Conservation (phyloP, 2,888 invertebrate species). For the Apoda limacodes region DNA sequence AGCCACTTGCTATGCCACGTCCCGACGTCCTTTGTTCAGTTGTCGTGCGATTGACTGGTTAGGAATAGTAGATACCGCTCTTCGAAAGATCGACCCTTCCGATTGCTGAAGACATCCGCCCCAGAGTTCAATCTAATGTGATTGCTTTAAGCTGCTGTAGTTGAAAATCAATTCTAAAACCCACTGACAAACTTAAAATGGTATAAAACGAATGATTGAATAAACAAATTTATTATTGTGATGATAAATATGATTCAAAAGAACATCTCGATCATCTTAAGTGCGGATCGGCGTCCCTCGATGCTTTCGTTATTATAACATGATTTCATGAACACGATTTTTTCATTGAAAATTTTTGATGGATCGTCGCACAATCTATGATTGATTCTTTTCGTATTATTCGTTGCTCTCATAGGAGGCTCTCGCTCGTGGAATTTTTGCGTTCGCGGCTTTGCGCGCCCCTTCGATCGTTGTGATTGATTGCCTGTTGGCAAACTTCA, state of each 20-base stretch:
- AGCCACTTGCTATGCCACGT: slow-evolving; percentile 41
- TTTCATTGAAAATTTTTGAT: slow-evolving; percentile 62
- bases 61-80: slow-evolving; percentile 35
- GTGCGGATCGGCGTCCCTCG: slow-evolving; percentile 22
- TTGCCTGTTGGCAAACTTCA: slow-evolving; percentile 60
- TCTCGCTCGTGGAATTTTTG: slow-evolving; percentile 47
- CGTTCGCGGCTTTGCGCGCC: slow-evolving; percentile 54
- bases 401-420: slow-evolving; percentile 60
- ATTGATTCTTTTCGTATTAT: slow-evolving; percentile 67
- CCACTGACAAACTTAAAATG: slow-evolving; percentile 3
- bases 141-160: slow-evolving; percentile 44
- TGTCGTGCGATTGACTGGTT: slow-evolving; percentile 50
- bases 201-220: no score
- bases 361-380: slow-evolving; percentile 66
- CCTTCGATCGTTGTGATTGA: slow-evolving; percentile 59
- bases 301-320: slow-evolving; percentile 20
- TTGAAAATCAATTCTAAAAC: slow-evolving; percentile 23
- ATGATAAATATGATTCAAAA: no score
- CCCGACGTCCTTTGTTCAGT: slow-evolving; percentile 45
- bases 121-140: slow-evolving; percentile 43
- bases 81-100: slow-evolving; percentile 40
- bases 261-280: slow-evolving; percentile 22
- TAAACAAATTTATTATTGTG: no score
- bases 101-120: slow-evolving; percentile 45
- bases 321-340: slow-evolving; percentile 32